Evolutionary conservation across 2,888 invertebrate species (phyloP).

Genomic region (Dusona sp.): DNA sequence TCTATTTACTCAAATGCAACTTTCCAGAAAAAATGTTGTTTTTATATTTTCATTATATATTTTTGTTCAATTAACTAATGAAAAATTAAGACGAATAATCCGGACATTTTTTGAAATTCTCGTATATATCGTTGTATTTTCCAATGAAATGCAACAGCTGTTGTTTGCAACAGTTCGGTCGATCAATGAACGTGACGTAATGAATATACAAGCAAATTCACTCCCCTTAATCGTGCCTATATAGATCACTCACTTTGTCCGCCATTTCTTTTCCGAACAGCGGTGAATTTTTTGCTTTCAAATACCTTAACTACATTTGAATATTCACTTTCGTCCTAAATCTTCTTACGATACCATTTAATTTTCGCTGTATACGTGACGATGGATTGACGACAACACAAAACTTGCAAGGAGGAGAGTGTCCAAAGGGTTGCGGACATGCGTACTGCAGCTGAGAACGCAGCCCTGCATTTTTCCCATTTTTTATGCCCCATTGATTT

Average conservation of each 20-base stretch:
- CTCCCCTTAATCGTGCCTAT: conserved; percentile 6
- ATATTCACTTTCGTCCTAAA: not conserved
- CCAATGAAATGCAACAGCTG: conserved; percentile 52
- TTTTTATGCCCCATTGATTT: conserved; percentile 49
- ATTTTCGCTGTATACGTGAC: conserved; percentile 43
- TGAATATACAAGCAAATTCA: conserved; percentile 4
- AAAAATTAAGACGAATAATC: not conserved
- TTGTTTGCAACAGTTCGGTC: conserved; percentile 54
- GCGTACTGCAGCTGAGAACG: conserved; percentile 62
- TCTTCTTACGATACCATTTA: not conserved
- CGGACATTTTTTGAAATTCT: not conserved
- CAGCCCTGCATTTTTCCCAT: conserved; percentile 38
- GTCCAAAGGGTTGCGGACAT: conserved; percentile 65
- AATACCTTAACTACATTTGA: conserved; percentile 52
- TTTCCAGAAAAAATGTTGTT: too few relatives aligned
- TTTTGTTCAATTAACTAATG: not conserved
- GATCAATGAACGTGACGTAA: conserved; percentile 54
- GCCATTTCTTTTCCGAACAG: conserved; percentile 64
- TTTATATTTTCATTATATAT: not conserved
- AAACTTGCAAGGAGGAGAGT: conserved; percentile 42
- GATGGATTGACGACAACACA: conserved; percentile 25
- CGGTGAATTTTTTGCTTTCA: conserved; percentile 36
- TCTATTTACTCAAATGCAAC: not conserved
- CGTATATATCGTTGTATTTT: not conserved
- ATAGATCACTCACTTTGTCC: conserved; percentile 68